phyloP scores from a whole-genome alignment of 2,888 invertebrate species.

The Saturnia pavonia region DNA sequence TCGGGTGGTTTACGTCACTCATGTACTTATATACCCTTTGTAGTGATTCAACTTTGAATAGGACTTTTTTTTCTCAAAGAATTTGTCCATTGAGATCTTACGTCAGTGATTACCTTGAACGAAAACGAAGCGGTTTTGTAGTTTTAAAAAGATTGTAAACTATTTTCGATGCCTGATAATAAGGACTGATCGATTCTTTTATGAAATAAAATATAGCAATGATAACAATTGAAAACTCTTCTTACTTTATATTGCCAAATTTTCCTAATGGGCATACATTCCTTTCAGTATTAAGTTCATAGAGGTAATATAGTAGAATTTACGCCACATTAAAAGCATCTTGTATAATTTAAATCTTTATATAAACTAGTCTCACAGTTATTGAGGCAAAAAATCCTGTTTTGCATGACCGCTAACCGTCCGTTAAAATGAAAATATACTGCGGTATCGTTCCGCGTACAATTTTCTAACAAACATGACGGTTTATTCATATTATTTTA shows the following conservation, averaged over 20 bases:
- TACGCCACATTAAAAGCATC: not conserved
- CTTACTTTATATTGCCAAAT: not conserved
- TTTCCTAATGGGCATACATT: not conserved
- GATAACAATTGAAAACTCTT: not conserved
- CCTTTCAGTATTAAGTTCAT: not conserved
- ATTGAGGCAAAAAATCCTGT: conserved; percentile 44
- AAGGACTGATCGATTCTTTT: not conserved
- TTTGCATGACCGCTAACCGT: conserved; percentile 41
- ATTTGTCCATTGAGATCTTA: conserved; percentile 27
- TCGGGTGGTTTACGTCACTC: conserved; percentile 39
- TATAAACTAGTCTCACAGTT: conserved; percentile 45
- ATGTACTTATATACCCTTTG: conserved; percentile 46
- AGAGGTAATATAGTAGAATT: conserved; percentile 4
- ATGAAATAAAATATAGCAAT: not conserved
- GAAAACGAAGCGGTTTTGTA: not conserved
- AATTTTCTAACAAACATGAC: conserved; percentile 28
- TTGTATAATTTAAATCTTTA: conserved; percentile 29
- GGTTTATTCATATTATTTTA: not conserved
- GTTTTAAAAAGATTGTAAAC: not conserved
- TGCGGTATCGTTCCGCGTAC: conserved; percentile 21
- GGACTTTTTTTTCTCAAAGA: conserved; percentile 41
- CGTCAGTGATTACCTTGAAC: not conserved
- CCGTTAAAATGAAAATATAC: conserved; percentile 37
- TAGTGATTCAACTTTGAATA: conserved; percentile 55
- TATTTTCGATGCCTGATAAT: not conserved